Conservation (phyloP, 2,888 invertebrate species). For the Hylaea fasciaria region DNA sequence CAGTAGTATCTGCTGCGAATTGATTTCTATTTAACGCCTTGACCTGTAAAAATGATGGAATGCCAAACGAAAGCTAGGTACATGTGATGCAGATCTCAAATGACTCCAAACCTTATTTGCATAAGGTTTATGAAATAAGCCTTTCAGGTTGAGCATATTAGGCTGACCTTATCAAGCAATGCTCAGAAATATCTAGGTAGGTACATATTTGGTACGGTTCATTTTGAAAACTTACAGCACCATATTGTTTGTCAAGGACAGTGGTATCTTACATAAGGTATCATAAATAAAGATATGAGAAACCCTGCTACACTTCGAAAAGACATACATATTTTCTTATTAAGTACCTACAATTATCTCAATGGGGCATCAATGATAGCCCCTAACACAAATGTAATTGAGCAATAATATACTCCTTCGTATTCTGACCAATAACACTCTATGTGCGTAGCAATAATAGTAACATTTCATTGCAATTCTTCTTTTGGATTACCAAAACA, state of each 20-base stretch:
- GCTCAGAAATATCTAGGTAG: too few species aligned
- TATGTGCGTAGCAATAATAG: constrained; percentile 30
- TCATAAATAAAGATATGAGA: too few species aligned
- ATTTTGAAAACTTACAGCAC: too few species aligned
- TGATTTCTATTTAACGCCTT: constrained; percentile 6
- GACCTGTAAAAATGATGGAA: constrained; percentile 17
- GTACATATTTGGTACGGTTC: too few species aligned
- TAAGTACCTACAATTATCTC: neutral
- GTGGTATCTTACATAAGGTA: too few species aligned
- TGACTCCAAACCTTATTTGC: too few species aligned
- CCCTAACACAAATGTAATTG: neutral
- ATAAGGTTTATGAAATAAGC: neutral
- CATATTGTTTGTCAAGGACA: too few species aligned
- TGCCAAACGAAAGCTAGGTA: neutral
- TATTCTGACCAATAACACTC: constrained; percentile 18
- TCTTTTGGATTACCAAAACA: constrained; percentile 14
- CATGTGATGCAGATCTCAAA: neutral
- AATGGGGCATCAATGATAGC: neutral
- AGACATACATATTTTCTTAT: neutral
- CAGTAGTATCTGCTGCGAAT: neutral
- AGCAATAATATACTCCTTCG: constrained; percentile 1
- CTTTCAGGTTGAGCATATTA: too few species aligned
- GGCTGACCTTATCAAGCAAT: too few species aligned
- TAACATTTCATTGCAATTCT: constrained; percentile 28
- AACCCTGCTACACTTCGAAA: too few species aligned